Evolutionary conservation across 2,888 invertebrate genomes (phyloP).

Genomic region (Drosophila pseudotakahashii): DNA sequence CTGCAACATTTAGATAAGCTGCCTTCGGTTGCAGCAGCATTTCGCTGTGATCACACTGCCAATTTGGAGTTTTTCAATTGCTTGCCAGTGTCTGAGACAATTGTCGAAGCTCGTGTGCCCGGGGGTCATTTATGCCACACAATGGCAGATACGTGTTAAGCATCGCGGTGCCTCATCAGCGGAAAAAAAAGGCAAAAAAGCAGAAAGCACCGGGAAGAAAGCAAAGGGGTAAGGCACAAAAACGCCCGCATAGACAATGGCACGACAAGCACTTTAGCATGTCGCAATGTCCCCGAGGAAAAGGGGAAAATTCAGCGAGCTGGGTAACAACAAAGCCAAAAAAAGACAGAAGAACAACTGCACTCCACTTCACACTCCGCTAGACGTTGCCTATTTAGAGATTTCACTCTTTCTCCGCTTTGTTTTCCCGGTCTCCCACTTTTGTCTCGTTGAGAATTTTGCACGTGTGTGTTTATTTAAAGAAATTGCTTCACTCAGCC

Average conservation of each 20-base stretch:
- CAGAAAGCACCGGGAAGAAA: slow-evolving; percentile 35
- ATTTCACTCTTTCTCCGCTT: slow-evolving; percentile 33
- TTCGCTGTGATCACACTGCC: slow-evolving; percentile 32
- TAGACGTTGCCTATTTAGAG: slow-evolving; percentile 68
- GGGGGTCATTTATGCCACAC: slow-evolving; percentile 70
- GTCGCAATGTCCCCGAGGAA: slow-evolving; percentile 50
- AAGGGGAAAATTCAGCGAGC: slow-evolving; percentile 18
- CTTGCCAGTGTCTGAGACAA: slow-evolving; percentile 43
- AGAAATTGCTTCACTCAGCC: slow-evolving; percentile 79
- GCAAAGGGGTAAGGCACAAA: slow-evolving; percentile 21
- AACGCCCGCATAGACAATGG: slow-evolving; percentile 64
- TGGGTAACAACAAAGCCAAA: slow-evolving; percentile 60
- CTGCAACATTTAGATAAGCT: slow-evolving; percentile 29
- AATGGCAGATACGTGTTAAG: slow-evolving; percentile 77
- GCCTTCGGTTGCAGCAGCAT: slow-evolving; percentile 6
- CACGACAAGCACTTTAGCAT: slow-evolving; percentile 80
- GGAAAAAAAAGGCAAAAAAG: slow-evolving; percentile 22
- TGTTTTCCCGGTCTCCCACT: slow-evolving; percentile 24
- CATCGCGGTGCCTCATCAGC: slow-evolving; percentile 69
- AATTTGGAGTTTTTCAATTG: slow-evolving; percentile 59
- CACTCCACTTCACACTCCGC: slow-evolving; percentile 45
- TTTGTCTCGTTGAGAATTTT: slow-evolving; percentile 55
- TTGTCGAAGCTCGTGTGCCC: slow-evolving; percentile 46
- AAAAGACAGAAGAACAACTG: slow-evolving; percentile 32
- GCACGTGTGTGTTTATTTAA: slow-evolving; percentile 82